Percentiles rank a stretch among this genome's conserved stretches.
These are phyloP conservation scores for Tonatia bakeri DNA, from an alignment of 2,113 vertebrate genomes.

Conservation along the genomic window DNA sequence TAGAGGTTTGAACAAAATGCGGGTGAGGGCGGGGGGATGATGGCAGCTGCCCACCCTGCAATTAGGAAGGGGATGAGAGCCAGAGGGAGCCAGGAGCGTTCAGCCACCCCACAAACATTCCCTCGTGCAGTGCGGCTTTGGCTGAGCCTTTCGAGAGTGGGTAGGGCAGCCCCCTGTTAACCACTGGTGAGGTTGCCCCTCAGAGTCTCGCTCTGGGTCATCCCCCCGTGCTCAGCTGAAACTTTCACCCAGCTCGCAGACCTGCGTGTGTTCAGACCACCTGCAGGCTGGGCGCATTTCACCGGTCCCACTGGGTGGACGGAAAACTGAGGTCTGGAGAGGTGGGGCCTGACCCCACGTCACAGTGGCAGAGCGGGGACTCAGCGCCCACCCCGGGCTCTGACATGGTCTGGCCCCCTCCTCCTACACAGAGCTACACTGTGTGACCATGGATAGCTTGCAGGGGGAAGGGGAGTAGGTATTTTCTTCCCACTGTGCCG, in stretches of 20 bases:
- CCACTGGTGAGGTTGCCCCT: not conserved
- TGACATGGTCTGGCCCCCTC: not conserved
- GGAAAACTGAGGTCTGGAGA: not conserved
- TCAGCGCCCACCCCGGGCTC: not conserved
- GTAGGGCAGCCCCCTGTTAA: not conserved
- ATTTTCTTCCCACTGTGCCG: not conserved
- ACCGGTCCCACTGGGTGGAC: not conserved
- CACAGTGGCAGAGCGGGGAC: not conserved
- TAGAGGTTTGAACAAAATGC: constrained; percentile 63
- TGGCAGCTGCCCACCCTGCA: constrained; percentile 63
- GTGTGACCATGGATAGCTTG: fast-evolving
- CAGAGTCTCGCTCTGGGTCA: not conserved
- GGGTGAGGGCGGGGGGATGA: not conserved
- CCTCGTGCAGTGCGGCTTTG: not conserved
- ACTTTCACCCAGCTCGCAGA: not conserved
- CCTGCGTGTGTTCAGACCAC: not conserved
- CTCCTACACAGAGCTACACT: not conserved
- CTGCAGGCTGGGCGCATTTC: not conserved
- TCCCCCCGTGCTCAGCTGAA: not conserved
- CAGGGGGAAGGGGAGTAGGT: not conserved
- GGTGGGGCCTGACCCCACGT: not conserved
- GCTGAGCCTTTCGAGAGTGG: not conserved
- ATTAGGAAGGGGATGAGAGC: constrained; percentile 38
- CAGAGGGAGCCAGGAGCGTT: not conserved
- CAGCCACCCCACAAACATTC: not conserved